A percentile compares a stretch with the other conserved stretches of the same genome.
These are phyloP conservation scores for Gymnoscopelus braueri DNA, from an alignment of 2,797 vertebrate species.

Conservation along the genomic window DNA sequence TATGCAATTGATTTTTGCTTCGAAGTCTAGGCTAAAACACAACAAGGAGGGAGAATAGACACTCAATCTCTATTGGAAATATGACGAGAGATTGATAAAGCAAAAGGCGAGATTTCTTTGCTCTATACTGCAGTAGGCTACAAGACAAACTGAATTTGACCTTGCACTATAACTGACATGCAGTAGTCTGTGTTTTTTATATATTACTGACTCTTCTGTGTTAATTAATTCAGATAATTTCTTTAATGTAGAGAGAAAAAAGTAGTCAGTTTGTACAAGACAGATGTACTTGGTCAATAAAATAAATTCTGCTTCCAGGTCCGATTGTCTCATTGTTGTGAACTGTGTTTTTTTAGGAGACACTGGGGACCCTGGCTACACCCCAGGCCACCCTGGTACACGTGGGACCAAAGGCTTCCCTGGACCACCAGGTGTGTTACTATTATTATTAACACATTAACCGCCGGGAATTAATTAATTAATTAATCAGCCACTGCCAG, in stretches of 20 bases:
- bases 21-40: conserved; percentile 16
- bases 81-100: neutral
- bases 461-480: no score
- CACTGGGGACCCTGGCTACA: conserved; percentile 49
- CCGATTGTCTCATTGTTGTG: neutral
- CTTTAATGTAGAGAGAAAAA: no score
- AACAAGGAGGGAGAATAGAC: conserved; percentile 16
- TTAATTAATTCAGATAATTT: no score
- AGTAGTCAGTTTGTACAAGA: neutral
- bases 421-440: conserved; percentile 81
- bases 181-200: neutral
- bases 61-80: neutral
- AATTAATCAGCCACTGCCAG: no score
- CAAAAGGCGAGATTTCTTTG: no score
- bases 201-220: no score
- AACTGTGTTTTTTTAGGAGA: conserved; percentile 49
- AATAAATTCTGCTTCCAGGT: no score
- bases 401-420: conserved; percentile 53
- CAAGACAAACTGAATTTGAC: no score
- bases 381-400: conserved; percentile 42
- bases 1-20: conserved; percentile 39
- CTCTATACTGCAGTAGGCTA: no score
- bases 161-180: no score
- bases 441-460: conserved; percentile 1
- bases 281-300: neutral